Evolutionary conservation across 2,888 invertebrate species (phyloP), one percentile per base, ranked within the genome.

Genomic region (Drosophila bunnanda): DNA sequence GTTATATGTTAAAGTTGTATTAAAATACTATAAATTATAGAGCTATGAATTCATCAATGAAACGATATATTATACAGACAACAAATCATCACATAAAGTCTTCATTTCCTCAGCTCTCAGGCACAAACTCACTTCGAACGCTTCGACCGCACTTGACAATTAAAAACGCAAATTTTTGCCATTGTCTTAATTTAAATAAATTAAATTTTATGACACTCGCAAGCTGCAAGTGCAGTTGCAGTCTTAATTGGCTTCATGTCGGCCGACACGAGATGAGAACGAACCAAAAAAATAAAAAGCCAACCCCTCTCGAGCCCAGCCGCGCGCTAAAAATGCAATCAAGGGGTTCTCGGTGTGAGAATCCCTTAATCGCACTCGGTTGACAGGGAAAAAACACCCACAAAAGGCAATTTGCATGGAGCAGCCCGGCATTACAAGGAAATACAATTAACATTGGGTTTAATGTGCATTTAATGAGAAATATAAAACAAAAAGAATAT

Each of bases 201-300:
- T 89, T 90, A 86, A 82, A 82, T 90, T 84, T 90, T 83, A 90
- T 83, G 90, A 80, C 83, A 85, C 90, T 83, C 82, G 78, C 82
- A 74, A 75, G 77, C 74, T 59, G 78, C 82, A 79, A 72, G 81
- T 84, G 75, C 81, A 78, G 60, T 73, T 76, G 76, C 78, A 71
- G 76, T 76, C 80, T 91, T 91, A 91, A 91, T 91, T 91, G 82
- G 83, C 80, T 89, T 91, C 78, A 91, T 91, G 72, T 91, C 71
- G 69, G 79, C 89, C 89, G 89, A 82, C 86, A 71, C 52, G 57
- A 43, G 56, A 72, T 52, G 64, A 36, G 56, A 62, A 70, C 55
- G 22, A 53, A 34, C 22, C 22, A 9, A 12, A 20, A 30, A 28
- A 38, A 25, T 25, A 25, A 9, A 20, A 30, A 28, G 38, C 32